Base-by-base conservation (phyloP, 1,140 invertebrate genomes). In the Zaprionus ornatus region DNA sequence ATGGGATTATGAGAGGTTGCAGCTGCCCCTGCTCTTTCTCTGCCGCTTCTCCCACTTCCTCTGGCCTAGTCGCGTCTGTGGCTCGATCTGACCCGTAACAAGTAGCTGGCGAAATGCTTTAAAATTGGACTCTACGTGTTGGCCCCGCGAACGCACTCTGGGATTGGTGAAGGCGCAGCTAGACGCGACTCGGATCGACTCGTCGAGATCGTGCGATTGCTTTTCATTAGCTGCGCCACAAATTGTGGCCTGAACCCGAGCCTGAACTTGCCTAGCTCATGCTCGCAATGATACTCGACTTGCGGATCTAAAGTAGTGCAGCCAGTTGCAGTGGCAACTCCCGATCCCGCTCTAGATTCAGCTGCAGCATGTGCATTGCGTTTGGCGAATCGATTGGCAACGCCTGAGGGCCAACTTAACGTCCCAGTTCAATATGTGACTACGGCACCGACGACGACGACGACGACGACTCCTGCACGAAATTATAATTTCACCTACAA, bases 401-500 rank as follows among this genome's bases (percentile, higher is more conserved):
- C 82, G 85, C 85, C 87, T 25, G 73, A 65, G 66, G 63, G 48
- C 61, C 29, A 65, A 65, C 23, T 55, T n/a, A 13, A 19, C 56
- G 48, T 45, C 23, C 56, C 72, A 32, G 48, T 66, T 35, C 54
- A 74, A 72, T 65, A 79, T 88, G 62, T 77, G 63, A 79, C 80
- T 76, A 15, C 37, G 7, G 19, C 35, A 4, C 19, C 27, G 42
- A 73, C 57, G 63, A 27, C 25, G 40, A 35, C 35, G 23, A 12
- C 17, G 52, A 73, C 61, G 63, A 3, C 57, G 77, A 55, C 52
- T 80, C 52, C 40, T 87, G 78, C 80, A 77, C 84, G 80, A 83
- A 81, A 70, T 84, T 84, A 87, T 84, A 80, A 87, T 84, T 88
- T 87, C 85, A 82, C 85, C 85, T 84, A 77, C 85, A 88, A 88